These are phyloP conservation scores for Phodopus roborovskii DNA, from an alignment of 2,113 vertebrate genomes.

Conservation along the genomic window DNA sequence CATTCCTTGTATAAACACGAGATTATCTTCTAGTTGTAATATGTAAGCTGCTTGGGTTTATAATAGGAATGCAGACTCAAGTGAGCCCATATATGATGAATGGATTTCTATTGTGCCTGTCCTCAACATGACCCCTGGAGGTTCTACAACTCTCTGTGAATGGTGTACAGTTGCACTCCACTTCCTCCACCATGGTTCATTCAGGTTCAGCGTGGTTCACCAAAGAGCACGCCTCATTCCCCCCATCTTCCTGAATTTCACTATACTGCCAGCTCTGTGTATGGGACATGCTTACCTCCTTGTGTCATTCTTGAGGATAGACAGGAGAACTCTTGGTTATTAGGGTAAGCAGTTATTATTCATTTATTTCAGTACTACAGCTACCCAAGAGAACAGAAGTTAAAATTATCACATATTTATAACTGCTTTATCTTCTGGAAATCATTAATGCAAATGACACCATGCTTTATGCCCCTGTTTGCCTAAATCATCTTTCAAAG, in stretches of 20 bases:
- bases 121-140: neutral
- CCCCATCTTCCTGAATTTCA: neutral
- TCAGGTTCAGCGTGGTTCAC: neutral
- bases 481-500: neutral
- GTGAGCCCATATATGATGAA: neutral
- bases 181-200: fast-evolving
- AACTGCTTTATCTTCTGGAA: neutral
- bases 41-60: neutral
- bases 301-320: neutral
- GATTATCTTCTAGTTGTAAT: neutral
- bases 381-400: neutral
- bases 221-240: neutral
- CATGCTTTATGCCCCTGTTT: neutral
- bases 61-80: neutral
- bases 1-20: conserved; percentile 9
- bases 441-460: neutral
- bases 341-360: neutral
- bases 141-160: neutral
- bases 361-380: neutral
- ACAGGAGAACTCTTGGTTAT: neutral
- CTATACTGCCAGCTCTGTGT: neutral
- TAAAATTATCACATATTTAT: neutral
- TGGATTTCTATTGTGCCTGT: neutral
- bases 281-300: neutral
- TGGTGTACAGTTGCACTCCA: neutral